A percentile compares a stretch with the other conserved stretches of the same genome.
Conservation (phyloP, 2,113 vertebrate species). For the Perca schrenkii region DNA sequence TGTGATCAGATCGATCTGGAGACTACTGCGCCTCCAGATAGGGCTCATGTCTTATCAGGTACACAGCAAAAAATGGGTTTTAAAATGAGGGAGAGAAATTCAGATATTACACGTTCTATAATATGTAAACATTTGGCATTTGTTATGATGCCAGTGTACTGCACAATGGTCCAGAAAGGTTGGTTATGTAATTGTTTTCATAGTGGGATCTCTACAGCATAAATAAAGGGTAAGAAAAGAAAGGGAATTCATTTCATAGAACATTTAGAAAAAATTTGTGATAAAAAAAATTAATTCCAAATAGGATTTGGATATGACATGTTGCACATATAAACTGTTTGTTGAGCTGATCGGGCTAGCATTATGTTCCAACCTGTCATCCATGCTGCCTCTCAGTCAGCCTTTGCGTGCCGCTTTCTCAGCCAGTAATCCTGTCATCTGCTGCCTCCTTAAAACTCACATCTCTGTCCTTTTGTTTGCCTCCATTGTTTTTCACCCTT, state of each 20-base stretch:
- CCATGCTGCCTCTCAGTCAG: background rate
- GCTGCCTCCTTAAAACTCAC: slow-evolving; percentile 13
- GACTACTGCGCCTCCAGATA: background rate
- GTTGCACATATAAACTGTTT: background rate
- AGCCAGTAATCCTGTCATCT: slow-evolving; percentile 21
- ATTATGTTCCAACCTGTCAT: slow-evolving; percentile 17
- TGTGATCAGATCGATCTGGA: slow-evolving; percentile 29
- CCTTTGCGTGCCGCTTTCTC: background rate
- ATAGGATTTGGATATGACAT: background rate
- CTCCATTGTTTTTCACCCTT: background rate
- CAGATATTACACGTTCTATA: background rate
- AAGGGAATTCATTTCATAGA: background rate
- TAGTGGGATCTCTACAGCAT: background rate
- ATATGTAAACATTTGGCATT: background rate
- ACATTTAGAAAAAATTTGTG: background rate
- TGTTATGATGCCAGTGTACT: background rate
- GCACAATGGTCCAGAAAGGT: background rate
- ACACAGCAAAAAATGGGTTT: background rate
- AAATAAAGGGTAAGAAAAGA: background rate
- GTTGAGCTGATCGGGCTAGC: background rate
- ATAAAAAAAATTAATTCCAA: background rate
- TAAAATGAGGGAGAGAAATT: background rate
- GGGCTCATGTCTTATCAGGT: background rate
- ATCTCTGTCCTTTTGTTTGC: background rate
- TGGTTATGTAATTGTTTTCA: background rate